phyloP scores from a whole-genome alignment of 2,888 invertebrate genomes.

The Cantharis rufa region DNA sequence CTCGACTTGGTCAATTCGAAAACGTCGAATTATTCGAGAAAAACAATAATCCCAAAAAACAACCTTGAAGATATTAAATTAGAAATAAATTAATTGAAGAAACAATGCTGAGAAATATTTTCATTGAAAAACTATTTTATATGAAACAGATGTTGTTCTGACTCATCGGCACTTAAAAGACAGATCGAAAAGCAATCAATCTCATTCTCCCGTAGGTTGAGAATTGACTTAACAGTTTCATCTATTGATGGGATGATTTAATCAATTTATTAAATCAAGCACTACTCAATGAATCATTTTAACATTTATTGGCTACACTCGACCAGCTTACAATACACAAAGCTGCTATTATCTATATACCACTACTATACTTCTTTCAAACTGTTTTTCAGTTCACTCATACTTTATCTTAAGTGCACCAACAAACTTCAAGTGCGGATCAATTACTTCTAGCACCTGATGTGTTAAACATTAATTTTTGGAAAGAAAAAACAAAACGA shows the following conservation, averaged over 20 bases:
- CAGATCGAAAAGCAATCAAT: slow-evolving; percentile 37
- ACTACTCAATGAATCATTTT: slow-evolving; percentile 41
- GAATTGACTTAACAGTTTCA: slow-evolving; percentile 53
- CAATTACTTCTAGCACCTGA: not conserved
- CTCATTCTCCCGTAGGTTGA: slow-evolving; percentile 37
- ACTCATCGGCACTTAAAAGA: slow-evolving; percentile 19
- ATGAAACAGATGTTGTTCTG: slow-evolving; percentile 9
- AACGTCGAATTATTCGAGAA: not conserved
- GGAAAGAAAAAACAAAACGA: not conserved
- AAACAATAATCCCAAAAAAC: not conserved
- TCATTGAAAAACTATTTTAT: not conserved
- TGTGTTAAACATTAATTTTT: no score
- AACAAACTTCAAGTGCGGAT: not conserved
- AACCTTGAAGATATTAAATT: not conserved
- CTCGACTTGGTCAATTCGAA: not conserved
- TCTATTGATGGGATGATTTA: slow-evolving; percentile 53
- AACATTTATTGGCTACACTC: slow-evolving; percentile 41
- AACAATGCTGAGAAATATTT: not conserved
- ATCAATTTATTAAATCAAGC: slow-evolving; percentile 53
- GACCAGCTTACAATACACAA: slow-evolving; percentile 25
- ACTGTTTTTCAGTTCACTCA: not conserved
- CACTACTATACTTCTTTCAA: not conserved
- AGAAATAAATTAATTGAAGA: not conserved
- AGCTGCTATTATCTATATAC: not conserved
- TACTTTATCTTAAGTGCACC: not conserved